phyloP scores from a whole-genome alignment of 1,140 invertebrate genomes.

The Drosophila oshimai region DNA sequence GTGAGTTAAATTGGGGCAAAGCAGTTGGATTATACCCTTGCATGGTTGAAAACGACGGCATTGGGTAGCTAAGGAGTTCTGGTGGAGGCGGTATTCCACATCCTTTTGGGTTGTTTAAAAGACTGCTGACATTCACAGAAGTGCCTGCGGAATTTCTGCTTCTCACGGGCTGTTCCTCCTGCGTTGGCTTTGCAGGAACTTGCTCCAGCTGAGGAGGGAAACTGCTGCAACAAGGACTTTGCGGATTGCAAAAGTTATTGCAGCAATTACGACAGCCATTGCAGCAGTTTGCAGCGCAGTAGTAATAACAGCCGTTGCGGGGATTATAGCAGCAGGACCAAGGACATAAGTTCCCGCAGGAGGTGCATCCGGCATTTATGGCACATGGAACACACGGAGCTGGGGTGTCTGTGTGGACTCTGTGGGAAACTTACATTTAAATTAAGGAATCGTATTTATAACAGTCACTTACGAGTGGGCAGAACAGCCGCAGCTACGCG shows the following conservation, averaged over 20 bases:
- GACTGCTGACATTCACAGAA: too few relatives aligned
- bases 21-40: neutral
- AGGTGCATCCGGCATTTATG: neutral
- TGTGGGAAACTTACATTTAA: neutral
- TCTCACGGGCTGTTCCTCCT: neutral
- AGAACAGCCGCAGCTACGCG: conserved; percentile 6
- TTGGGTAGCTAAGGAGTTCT: neutral
- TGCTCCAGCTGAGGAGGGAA: neutral
- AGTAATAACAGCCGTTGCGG: conserved; percentile 38
- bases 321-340: conserved; percentile 30
- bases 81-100: neutral
- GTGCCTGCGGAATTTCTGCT: neutral
- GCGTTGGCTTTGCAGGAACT: neutral
- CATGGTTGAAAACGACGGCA: neutral
- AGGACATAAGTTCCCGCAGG: conserved; percentile 1
- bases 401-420: neutral
- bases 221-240: conserved; percentile 1
- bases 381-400: too few relatives aligned
- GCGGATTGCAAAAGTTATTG: neutral
- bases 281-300: conserved; percentile 4
- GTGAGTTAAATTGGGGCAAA: neutral
- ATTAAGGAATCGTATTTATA: neutral
- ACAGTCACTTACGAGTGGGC: conserved; percentile 14
- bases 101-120: neutral
- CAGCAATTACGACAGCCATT: conserved; percentile 8